These are phyloP conservation scores for Acyrthosiphon pisum DNA, from an alignment of 1,140 invertebrate species.

Conservation along the genomic window DNA sequence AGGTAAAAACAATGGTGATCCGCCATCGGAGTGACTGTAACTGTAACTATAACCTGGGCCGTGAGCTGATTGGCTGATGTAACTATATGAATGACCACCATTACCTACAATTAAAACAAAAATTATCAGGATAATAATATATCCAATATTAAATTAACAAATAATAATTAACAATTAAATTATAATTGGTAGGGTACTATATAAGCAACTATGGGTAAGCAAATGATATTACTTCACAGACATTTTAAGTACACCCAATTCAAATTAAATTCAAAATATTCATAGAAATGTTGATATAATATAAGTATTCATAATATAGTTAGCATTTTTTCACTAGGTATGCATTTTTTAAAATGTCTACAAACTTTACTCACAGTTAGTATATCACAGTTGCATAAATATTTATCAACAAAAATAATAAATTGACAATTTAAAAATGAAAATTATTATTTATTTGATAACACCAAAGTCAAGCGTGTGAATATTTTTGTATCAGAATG, in stretches of 20 bases:
- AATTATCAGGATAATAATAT: not conserved
- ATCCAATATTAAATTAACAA: not conserved
- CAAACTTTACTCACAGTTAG: not conserved
- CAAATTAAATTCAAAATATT: not conserved
- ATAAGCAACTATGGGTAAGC: too few relatives aligned
- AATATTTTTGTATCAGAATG: not conserved
- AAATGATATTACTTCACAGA: not conserved
- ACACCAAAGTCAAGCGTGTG: not conserved
- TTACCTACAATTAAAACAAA: not conserved
- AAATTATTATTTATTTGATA: not conserved
- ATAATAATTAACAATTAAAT: not conserved
- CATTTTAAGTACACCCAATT: not conserved
- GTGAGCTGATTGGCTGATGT: not conserved
- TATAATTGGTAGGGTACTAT: not conserved
- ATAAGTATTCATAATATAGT: not conserved
- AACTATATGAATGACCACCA: slow-evolving; percentile 16
- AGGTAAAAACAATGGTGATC: not conserved
- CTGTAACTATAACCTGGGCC: slow-evolving; percentile 46
- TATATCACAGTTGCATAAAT: not conserved
- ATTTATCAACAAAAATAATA: not conserved
- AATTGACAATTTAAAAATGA: not conserved
- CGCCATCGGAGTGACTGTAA: slow-evolving; percentile 26
- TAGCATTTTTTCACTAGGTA: not conserved
- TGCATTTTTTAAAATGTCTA: not conserved
- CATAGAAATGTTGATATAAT: not conserved